Percentiles rank a stretch among this genome's conserved stretches.
These are phyloP conservation scores for Thymallus thymallus DNA, from an alignment of 2,113 vertebrate genomes.

Conservation along the genomic window DNA sequence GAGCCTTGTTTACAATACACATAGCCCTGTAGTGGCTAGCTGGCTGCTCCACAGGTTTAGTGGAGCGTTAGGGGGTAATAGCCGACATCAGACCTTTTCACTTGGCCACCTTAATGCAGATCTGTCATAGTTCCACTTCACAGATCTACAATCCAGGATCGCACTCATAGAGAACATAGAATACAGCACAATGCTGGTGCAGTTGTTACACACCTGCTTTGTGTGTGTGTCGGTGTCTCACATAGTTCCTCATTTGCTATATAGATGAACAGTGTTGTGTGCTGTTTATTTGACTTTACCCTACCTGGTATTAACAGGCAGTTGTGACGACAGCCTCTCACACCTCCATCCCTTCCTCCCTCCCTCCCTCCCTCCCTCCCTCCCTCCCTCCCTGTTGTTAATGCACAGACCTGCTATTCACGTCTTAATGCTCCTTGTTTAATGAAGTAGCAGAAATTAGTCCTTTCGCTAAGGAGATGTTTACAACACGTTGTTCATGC, in stretches of 20 bases:
- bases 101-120: slow-evolving; percentile 80
- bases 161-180: slow-evolving; percentile 2
- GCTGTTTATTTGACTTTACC: too few relatives aligned
- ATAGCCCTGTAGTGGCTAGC: slow-evolving; percentile 39
- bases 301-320: slow-evolving; percentile 27
- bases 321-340: not conserved
- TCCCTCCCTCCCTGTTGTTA: slow-evolving; percentile 41
- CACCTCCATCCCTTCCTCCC: not conserved
- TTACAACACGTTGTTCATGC: slow-evolving; percentile 46
- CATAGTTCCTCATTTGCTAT: too few relatives aligned
- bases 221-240: slow-evolving; percentile 7
- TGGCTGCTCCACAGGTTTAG: slow-evolving; percentile 74
- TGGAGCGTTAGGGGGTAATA: slow-evolving; percentile 76
- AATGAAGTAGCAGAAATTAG: slow-evolving; percentile 70
- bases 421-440: slow-evolving; percentile 64
- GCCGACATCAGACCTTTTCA: slow-evolving; percentile 79
- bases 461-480: slow-evolving; percentile 56
- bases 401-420: slow-evolving; percentile 58
- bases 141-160: slow-evolving; percentile 46
- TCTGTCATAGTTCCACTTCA: slow-evolving; percentile 74
- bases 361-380: slow-evolving; percentile 13
- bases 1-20: slow-evolving; percentile 66
- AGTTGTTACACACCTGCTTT: not conserved
- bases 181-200: slow-evolving; percentile 40
- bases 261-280: too few relatives aligned